These are phyloP conservation scores for Chondrosia reniformis DNA, from an alignment of 37 sponge, comb jelly and placozoan species.

Conservation along the genomic window DNA sequence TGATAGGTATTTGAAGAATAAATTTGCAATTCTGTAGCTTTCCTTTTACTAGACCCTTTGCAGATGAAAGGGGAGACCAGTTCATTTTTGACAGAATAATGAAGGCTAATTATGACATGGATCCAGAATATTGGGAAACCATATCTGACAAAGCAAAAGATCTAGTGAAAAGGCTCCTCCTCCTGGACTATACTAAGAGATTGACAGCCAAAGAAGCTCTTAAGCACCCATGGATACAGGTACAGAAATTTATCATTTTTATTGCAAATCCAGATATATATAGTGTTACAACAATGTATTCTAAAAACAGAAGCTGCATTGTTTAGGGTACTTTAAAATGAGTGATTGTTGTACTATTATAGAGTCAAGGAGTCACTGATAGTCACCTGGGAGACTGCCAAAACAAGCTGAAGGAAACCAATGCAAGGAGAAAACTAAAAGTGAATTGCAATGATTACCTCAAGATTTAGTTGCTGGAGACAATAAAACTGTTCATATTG, in stretches of 20 bases:
- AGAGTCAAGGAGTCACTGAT: constrained; percentile 3
- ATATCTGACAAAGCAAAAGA: background rate
- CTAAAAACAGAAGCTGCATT: too few species aligned
- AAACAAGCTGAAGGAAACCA: constrained; percentile 7
- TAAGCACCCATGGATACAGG: background rate
- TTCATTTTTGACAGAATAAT: constrained; percentile 5
- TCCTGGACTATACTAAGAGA: background rate
- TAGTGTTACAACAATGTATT: too few species aligned
- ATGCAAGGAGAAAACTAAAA: constrained; percentile 24
- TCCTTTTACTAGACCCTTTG: constrained; percentile 2
- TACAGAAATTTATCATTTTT: too few species aligned
- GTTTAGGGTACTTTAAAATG: background rate
- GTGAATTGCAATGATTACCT: too few species aligned
- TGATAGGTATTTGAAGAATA: constrained; percentile 2
- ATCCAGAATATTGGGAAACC: background rate
- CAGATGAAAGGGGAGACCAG: background rate
- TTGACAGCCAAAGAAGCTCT: background rate
- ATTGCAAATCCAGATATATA: too few species aligned
- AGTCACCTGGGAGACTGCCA: constrained; percentile 6
- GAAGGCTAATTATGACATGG: constrained; percentile 2
- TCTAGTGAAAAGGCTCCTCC: background rate
- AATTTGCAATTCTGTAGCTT: background rate
- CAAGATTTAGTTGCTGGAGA: too few species aligned
- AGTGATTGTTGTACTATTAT: background rate
- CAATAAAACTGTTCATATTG: too few species aligned